Evolutionary conservation across 2,113 vertebrate species (phyloP).

Genomic region (Carollia perspicillata): DNA sequence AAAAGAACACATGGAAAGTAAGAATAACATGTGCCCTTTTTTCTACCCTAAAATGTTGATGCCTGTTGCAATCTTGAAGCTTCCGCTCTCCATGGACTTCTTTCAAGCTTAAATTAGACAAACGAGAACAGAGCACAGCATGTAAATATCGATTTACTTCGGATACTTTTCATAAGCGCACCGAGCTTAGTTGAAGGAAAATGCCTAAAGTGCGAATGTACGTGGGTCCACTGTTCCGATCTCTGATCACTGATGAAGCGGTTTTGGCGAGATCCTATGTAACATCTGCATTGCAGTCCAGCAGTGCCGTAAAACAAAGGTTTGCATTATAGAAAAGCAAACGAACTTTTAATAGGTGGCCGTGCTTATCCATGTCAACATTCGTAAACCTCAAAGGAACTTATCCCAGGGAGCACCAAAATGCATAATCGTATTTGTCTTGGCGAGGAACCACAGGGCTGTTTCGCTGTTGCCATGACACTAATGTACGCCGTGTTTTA

Average conservation of each 20-base stretch:
- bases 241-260: conserved; percentile 31
- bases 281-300: conserved; percentile 8
- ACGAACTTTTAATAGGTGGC: neutral
- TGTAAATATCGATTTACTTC: conserved; percentile 16
- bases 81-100: neutral
- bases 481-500: neutral
- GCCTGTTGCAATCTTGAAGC: neutral
- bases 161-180: conserved; percentile 27
- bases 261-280: conserved; percentile 37
- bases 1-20: neutral
- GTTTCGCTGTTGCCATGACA: neutral
- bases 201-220: neutral
- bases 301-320: neutral
- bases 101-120: conserved; percentile 21
- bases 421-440: conserved; percentile 26
- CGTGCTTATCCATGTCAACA: conserved; percentile 1
- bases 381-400: neutral
- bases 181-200: conserved; percentile 18
- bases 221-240: conserved; percentile 13
- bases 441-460: neutral
- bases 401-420: neutral
- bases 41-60: neutral
- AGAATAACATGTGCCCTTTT: neutral
- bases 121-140: neutral
- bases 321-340: conserved; percentile 45